phyloP scores from a whole-genome alignment of 2,797 vertebrate genomes.

The Cossypha caffra region DNA sequence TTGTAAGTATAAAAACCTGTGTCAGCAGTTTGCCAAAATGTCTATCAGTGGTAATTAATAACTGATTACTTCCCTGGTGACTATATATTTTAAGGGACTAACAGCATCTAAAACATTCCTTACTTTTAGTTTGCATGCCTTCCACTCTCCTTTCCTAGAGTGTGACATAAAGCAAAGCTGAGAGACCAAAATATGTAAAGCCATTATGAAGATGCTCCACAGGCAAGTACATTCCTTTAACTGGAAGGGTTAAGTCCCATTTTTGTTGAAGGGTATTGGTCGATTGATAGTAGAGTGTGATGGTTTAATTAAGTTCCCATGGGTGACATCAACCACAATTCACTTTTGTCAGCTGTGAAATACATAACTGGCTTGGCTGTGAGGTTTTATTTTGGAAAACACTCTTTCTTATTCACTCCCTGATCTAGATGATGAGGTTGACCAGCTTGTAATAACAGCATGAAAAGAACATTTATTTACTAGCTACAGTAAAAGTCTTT shows the following conservation, averaged over 20 bases:
- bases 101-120: neutral
- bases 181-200: neutral
- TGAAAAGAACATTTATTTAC: constrained; percentile 21
- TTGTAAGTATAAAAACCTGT: constrained; percentile 45
- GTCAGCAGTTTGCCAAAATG: neutral
- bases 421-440: neutral
- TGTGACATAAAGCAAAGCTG: neutral
- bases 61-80: neutral
- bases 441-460: constrained; percentile 12
- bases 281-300: neutral
- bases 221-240: neutral
- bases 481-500: neutral
- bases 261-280: neutral
- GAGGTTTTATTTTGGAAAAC: neutral
- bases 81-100: neutral
- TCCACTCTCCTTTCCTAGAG: neutral
- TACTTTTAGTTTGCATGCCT: neutral
- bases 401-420: neutral
- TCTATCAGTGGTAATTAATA: neutral
- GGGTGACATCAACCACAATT: neutral
- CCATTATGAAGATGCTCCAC: neutral
- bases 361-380: neutral
- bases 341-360: neutral
- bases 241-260: neutral
- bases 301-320: neutral